These are phyloP conservation scores for Damaliscus lunatus DNA, from an alignment of 2,113 vertebrate species.

Conservation along the genomic window DNA sequence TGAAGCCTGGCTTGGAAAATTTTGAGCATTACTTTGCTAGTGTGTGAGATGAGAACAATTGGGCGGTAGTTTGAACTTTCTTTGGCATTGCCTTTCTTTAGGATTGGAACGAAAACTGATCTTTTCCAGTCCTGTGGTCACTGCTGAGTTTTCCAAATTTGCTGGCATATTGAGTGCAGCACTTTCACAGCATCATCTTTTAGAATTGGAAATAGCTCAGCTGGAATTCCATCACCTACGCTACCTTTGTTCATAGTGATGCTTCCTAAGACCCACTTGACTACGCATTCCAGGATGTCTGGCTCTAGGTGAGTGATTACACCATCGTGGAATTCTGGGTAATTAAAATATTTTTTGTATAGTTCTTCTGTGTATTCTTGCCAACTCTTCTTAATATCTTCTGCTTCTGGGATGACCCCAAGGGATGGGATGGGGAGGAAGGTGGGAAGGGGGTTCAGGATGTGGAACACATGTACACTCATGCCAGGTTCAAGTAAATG, in stretches of 20 bases:
- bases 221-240: rapidly evolving
- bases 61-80: not conserved
- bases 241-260: not conserved
- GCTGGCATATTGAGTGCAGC: not conserved
- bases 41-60: not conserved
- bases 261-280: not conserved
- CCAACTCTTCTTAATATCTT: not conserved
- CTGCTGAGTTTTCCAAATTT: not conserved
- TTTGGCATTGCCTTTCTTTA: not conserved
- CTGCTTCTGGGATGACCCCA: not conserved
- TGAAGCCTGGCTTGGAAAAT: not conserved
- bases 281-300: not conserved
- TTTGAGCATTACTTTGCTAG: not conserved
- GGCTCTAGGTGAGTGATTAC: not conserved
- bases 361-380: not conserved
- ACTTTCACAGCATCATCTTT: not conserved
- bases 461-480: no score
- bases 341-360: not conserved
- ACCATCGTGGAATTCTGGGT: not conserved
- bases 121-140: not conserved
- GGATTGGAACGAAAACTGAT: not conserved
- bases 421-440: no score
- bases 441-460: no score
- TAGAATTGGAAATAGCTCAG: not conserved
- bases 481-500: no score